A percentile compares a stretch with the other conserved stretches of the same genome.
These are phyloP conservation scores for Orchesella cincta DNA, from an alignment of 1,140 invertebrate species.

Conservation along the genomic window DNA sequence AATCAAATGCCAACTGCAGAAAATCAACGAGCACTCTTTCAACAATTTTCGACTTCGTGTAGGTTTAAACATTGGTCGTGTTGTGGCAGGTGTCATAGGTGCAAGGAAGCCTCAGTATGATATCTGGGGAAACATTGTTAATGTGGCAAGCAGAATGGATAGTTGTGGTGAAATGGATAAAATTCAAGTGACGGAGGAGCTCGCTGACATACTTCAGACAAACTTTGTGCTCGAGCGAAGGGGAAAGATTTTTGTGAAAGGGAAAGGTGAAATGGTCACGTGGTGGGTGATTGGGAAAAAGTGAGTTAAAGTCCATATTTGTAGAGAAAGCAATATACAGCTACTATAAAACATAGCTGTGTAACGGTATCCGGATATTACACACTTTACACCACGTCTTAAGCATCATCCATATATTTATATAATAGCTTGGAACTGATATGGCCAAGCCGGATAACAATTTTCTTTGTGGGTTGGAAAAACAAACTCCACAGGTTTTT, in stretches of 20 bases:
- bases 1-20: slow-evolving; percentile 79
- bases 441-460: too few relatives aligned
- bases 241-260: slow-evolving; percentile 85
- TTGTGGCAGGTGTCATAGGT: slow-evolving; percentile 85
- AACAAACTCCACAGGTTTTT: too few relatives aligned
- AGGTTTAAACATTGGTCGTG: slow-evolving; percentile 90
- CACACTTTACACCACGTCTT: too few relatives aligned
- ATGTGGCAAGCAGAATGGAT: not conserved
- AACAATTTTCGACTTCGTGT: slow-evolving; percentile 94
- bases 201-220: slow-evolving; percentile 72
- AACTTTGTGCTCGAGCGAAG: slow-evolving; percentile 70
- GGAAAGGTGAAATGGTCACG: slow-evolving; percentile 92
- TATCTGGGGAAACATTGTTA: slow-evolving; percentile 77
- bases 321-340: too few relatives aligned
- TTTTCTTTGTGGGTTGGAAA: too few relatives aligned
- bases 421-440: too few relatives aligned
- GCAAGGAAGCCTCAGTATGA: slow-evolving; percentile 89
- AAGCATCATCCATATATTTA: too few relatives aligned
- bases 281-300: slow-evolving; percentile 73
- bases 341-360: too few relatives aligned
- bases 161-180: slow-evolving; percentile 31
- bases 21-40: slow-evolving; percentile 94
- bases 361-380: too few relatives aligned
- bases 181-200: slow-evolving; percentile 79
- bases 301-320: too few relatives aligned